Percentiles rank a stretch among this genome's conserved stretches.
phyloP scores from a whole-genome alignment of 2,888 invertebrate species.

The Drosophila neonasuta region DNA sequence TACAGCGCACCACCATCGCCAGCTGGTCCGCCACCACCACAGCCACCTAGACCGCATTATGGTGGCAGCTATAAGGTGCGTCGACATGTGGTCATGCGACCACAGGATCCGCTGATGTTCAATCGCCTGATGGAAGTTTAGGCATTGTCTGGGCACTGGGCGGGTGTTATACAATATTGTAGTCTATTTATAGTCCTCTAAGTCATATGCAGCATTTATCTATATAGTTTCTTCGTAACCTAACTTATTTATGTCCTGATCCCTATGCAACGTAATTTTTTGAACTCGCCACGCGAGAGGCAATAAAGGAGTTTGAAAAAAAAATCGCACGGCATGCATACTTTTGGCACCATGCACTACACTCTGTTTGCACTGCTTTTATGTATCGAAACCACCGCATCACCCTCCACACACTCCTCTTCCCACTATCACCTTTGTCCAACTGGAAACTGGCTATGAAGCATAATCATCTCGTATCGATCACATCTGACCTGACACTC shows the following conservation, averaged over 20 bases:
- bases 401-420: slow-evolving; percentile 5
- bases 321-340: slow-evolving; percentile 64
- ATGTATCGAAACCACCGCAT: slow-evolving; percentile 31
- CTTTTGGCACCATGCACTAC: slow-evolving; percentile 39
- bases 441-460: slow-evolving; percentile 32
- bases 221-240: slow-evolving; percentile 43
- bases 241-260: slow-evolving; percentile 65
- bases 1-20: slow-evolving; percentile 76
- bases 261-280: slow-evolving; percentile 30
- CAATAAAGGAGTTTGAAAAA: slow-evolving; percentile 59
- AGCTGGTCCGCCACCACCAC: slow-evolving; percentile 15
- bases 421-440: slow-evolving; percentile 14
- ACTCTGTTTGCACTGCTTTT: slow-evolving; percentile 55
- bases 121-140: slow-evolving; percentile 71
- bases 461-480: slow-evolving; percentile 35
- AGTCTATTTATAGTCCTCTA: slow-evolving; percentile 66
- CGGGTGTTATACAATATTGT: slow-evolving; percentile 11
- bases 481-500: slow-evolving; percentile 68
- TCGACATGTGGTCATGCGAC: slow-evolving; percentile 55
- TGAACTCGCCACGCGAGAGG: slow-evolving; percentile 29
- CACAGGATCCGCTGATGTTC: slow-evolving; percentile 74
- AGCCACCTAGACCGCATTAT: slow-evolving; percentile 47
- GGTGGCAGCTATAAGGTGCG: slow-evolving; percentile 70
- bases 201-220: slow-evolving; percentile 73
- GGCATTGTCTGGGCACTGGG: slow-evolving; percentile 4